Evolutionary conservation across 2,113 vertebrate genomes (phyloP).

Genomic region (Cathartes aura): DNA sequence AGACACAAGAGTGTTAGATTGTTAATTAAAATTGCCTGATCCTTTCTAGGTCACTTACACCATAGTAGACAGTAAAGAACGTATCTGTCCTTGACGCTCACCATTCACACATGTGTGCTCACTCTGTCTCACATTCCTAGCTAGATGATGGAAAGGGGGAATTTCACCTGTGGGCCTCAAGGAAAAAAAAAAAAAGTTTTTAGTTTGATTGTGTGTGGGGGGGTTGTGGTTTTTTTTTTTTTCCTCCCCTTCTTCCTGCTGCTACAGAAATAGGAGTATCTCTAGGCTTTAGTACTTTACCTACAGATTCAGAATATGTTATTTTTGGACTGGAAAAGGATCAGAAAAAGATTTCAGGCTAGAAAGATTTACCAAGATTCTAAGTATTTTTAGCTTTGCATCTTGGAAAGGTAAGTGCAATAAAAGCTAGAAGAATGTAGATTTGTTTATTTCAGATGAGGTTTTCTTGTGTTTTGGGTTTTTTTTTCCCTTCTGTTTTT

Average conservation of each 20-base stretch:
- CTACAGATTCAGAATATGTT: not conserved
- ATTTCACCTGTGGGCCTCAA: not conserved
- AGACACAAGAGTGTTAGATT: not conserved
- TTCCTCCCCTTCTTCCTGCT: accelerated
- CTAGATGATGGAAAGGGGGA: not conserved
- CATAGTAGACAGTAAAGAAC: not conserved
- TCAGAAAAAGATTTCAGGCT: not conserved
- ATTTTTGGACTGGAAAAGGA: not conserved
- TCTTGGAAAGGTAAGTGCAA: not conserved
- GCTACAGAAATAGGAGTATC: not conserved
- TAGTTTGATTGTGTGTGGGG: not conserved
- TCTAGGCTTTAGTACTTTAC: not conserved
- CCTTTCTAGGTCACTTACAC: not conserved
- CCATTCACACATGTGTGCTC: not conserved
- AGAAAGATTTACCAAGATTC: not conserved
- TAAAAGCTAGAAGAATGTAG: not conserved
- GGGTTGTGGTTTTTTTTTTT: not conserved
- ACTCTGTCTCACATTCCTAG: not conserved
- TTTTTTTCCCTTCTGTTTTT: not conserved
- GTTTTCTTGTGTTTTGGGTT: not conserved
- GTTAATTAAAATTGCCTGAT: not conserved
- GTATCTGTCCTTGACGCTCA: not conserved
- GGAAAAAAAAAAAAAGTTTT: no score
- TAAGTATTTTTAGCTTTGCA: not conserved
- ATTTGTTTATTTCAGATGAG: not conserved